Evolutionary conservation across 2,888 invertebrate species (phyloP).

Genomic region (Philereme transversata): DNA sequence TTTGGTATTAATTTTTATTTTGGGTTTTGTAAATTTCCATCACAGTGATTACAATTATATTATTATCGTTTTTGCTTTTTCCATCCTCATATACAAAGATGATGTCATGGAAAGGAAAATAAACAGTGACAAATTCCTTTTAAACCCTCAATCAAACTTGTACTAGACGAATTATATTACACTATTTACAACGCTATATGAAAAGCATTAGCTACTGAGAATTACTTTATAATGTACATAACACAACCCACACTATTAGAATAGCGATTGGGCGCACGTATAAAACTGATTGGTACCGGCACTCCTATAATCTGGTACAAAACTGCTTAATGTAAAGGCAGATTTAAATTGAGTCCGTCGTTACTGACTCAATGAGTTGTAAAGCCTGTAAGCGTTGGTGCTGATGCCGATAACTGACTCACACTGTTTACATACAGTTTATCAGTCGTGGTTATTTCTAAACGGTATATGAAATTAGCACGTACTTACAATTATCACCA

Average conservation of each 20-base stretch:
- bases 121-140: slow-evolving; percentile 25
- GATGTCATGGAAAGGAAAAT: slow-evolving; percentile 14
- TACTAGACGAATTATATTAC: slow-evolving; percentile 56
- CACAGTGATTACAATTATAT: background rate
- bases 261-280: slow-evolving; percentile 58
- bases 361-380: no score
- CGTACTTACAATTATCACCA: no score
- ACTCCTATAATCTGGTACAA: no score
- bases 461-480: no score
- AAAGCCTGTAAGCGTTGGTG: no score
- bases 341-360: no score
- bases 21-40: no score
- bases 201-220: slow-evolving; percentile 74
- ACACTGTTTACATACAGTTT: background rate
- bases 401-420: background rate
- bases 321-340: no score
- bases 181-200: slow-evolving; percentile 76
- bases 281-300: slow-evolving; percentile 1
- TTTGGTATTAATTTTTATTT: background rate
- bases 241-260: slow-evolving; percentile 82
- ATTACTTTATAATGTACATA: slow-evolving; percentile 78
- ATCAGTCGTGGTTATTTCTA: no score
- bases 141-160: slow-evolving; percentile 14
- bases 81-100: background rate
- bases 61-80: background rate